A percentile compares a stretch with the other conserved stretches of the same genome.
phyloP scores from a whole-genome alignment of 2,888 invertebrate species.

The Caenorhabditis doughertyi region DNA sequence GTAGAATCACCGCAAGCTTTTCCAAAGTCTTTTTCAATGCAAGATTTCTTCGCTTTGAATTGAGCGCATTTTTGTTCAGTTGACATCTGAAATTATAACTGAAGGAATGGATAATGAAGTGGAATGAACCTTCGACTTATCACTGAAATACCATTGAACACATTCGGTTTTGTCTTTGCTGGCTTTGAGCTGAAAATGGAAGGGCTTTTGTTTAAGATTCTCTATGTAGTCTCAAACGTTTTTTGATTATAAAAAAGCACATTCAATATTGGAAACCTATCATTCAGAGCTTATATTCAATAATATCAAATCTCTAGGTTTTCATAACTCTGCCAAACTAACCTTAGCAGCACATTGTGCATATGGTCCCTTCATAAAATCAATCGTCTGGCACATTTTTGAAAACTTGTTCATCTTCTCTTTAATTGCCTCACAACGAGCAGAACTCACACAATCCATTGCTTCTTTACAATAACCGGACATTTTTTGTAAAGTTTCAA shows the following conservation, averaged over 20 bases:
- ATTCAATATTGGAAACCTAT: too few relatives aligned
- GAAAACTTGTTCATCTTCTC: conserved; percentile 43
- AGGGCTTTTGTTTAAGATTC: too few relatives aligned
- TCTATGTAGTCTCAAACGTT: too few relatives aligned
- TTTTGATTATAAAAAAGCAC: too few relatives aligned
- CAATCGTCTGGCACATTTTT: conserved; percentile 52
- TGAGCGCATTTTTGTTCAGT: conserved; percentile 58
- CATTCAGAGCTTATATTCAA: too few relatives aligned
- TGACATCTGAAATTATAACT: conserved; percentile 34
- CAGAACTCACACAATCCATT: conserved; percentile 43
- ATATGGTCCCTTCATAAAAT: conserved; percentile 53
- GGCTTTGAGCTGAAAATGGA: conserved; percentile 40
- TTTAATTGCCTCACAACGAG: conserved; percentile 36
- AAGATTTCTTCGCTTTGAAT: conserved; percentile 49
- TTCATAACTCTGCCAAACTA: not conserved
- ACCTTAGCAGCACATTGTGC: conserved; percentile 51
- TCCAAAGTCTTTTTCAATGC: conserved; percentile 50
- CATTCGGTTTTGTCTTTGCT: conserved; percentile 45
- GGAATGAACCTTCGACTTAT: conserved; percentile 14
- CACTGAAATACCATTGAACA: conserved; percentile 53
- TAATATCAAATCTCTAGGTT: too few relatives aligned
- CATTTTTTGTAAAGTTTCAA: conserved; percentile 50
- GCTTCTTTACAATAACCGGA: conserved; percentile 42
- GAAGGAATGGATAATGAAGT: not conserved
- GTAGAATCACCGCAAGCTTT: conserved; percentile 34